Evolutionary conservation across 2,888 invertebrate genomes (phyloP), one percentile per base, ranked within the genome.

Genomic region (Ariolimax columbianus): DNA sequence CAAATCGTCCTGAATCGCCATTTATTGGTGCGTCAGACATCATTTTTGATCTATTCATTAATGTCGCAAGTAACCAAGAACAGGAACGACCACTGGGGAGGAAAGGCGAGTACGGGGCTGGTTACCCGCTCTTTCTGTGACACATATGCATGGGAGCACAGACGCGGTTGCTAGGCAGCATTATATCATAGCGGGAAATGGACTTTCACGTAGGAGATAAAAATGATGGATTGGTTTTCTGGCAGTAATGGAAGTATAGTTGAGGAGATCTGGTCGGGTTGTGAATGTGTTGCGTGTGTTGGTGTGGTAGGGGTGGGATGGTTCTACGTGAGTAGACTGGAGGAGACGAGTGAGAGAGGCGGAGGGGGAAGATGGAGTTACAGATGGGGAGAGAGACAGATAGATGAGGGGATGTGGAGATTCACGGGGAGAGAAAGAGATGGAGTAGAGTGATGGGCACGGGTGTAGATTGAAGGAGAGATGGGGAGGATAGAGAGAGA

Each of bases 141-240:
- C 55, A 55, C 17, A 2, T 23, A 19, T 2, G 23, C 19, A 55
- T n/a, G 9, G 23, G 19, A 55, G 55, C 23, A 55, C 55, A 11
- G 55, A 19, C 19, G 17, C 47, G 14, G 19, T 55, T 55, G 55
- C 55, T 55, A 55, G 55, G 55, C 55, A 17, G 17, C 17, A 55
- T 17, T 17, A 55, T 55, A 55, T 55, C 55, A 66, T 23, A 33
- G 30, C 66, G 26, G 14, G 30, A 33, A 33, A 33, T 6, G 66
- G 30, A 19, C 30, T 66, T 66, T 66, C 66, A 66, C n/a, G 26
- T 30, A 1, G 66, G 3, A 66, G 66, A 66, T 66, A 66, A 7
- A 66, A 66, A 66, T 66, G 66, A 68, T 68, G 68, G 26, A 68
- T 68, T 11, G 36, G 68, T 68, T 68, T 68, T 23, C 68, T 68